Evolutionary conservation across 2,888 invertebrate genomes (phyloP), one percentile per base, ranked within the genome.

Genomic region (Slavum lentiscoides): DNA sequence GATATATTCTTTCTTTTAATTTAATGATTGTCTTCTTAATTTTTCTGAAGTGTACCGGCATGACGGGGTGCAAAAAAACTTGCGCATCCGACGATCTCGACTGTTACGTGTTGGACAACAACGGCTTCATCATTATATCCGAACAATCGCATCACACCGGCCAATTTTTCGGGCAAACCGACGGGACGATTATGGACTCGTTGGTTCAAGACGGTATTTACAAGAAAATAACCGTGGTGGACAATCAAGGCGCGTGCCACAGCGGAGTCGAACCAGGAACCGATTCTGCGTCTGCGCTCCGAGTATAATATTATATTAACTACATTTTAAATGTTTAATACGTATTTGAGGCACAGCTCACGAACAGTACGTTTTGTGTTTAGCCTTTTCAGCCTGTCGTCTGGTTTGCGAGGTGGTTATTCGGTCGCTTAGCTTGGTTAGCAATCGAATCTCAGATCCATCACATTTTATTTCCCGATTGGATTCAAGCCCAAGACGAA

Each of bases 111-210:
- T 88, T 97, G 82, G 97, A 97, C 86, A 95, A 97, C 87, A 96
- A 95, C 86, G 97, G 97, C 17, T 97, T 96, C 86, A 93, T 97
- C 74, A 92, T 97, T 75, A 91, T 96, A 61, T 96, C 96, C 0
- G 95, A 96, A 87, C 92, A 93, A 84, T 89, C 90, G 55, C 91
- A 93, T 64, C 94, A 96, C 85, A 95, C 95, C 1, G 97, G 97
- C 1, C 91, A 92, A 85, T 97, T 97, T 87, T 97, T 97, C 85
- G 97, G 97, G 0, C 95, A 96, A 87, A 93, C 96, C 64, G 96
- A 97, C 86, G 95, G 95, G 30, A 95, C 95, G 19, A 95, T 96
- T 83, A 95, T 96, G 95, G 95, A 96, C 87, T 94, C 95, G 0
- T 87, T 96, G 75, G 95, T 96, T 0, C 94, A 96, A 86, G 95